Evolutionary conservation across 2,888 invertebrate genomes (phyloP), one percentile per base, ranked within the genome.

Genomic region (Aporophyla lueneburgensis): DNA sequence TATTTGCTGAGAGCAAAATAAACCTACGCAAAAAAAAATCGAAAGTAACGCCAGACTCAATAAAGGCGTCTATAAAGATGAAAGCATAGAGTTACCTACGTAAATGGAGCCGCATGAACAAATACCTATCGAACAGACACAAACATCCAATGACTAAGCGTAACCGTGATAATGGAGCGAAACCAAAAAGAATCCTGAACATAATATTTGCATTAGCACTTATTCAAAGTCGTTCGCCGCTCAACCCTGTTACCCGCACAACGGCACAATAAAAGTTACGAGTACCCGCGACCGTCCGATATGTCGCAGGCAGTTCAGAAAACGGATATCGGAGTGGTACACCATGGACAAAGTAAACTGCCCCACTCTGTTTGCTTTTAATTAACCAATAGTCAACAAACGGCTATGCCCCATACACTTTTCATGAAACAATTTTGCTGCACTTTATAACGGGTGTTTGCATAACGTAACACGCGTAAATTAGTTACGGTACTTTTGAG

Each of bases 381-480:
- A 96, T 96, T 96, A 96, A 94, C 94, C 93, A 91, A 92, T 92
- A 91, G 94, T 94, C 94, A 95, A 96, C 95, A 94, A 88, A 89
- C 91, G 90, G 92, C 91, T 93, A 89, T 90, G 88, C 88, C 86
- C 91, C 93, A 93, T 95, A 94, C 93, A 95, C 92, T 95, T 94
- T 96, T 95, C 94, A 95, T 95, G 93, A 94, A 93, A 94, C 95
- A 93, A 93, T 94, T 91, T 92, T 90, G 91, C 92, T 92, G 93
- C 94, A 93, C 93, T 93, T 93, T 92, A 93, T 89, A 89, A 85
- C 87, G 86, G 84, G 83, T 92, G 92, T 93, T 93, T 92, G 84
- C 79, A 85, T 79, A 84, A 89, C 83, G 87, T 86, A 85, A 87
- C 86, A 78, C 75, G 76, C 85, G 83, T 87, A 88, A 86, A 86